A percentile compares a stretch with the other conserved stretches of the same genome.
Evolutionary conservation across 1,140 invertebrate genomes (phyloP).

Genomic region (Aphelenchoides besseyi): DNA sequence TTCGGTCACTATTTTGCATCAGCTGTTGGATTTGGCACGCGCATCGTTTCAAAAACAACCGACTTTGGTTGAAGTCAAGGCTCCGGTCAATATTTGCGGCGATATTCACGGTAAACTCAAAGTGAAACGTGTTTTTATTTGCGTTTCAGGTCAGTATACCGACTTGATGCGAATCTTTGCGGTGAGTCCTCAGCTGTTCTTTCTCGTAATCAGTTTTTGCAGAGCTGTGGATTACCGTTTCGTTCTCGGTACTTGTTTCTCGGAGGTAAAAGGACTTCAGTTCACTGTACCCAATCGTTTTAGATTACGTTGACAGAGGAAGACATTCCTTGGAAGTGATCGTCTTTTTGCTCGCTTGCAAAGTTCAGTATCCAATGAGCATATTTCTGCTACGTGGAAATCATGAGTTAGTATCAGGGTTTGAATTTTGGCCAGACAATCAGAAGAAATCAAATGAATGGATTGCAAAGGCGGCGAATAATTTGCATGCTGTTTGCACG

Average conservation of each 20-base stretch:
- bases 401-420: no score
- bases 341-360: constrained; percentile 39
- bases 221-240: constrained; percentile 40
- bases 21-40: constrained; percentile 20
- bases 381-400: constrained; percentile 49
- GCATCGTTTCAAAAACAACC: constrained; percentile 24
- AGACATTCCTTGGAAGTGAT: constrained; percentile 47
- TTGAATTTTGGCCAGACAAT: no score
- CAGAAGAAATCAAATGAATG: constrained; percentile 26
- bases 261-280: constrained; percentile 21
- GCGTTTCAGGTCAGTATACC: constrained; percentile 36
- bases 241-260: constrained; percentile 40
- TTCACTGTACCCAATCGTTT: constrained; percentile 11
- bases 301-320: constrained; percentile 48
- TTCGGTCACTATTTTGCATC: constrained; percentile 16
- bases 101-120: constrained; percentile 67
- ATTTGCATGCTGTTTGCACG: no score
- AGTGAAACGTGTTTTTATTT: no score
- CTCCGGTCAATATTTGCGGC: constrained; percentile 48
- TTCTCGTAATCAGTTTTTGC: constrained; percentile 3
- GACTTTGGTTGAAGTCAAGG: constrained; percentile 30
- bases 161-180: constrained; percentile 43
- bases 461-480: no score
- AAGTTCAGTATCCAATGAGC: constrained; percentile 43
- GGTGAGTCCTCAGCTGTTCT: constrained; percentile 22